Percentiles rank a stretch among this genome's conserved stretches.
phyloP scores from a whole-genome alignment of 2,113 vertebrate species.

The Percina caprodes region DNA sequence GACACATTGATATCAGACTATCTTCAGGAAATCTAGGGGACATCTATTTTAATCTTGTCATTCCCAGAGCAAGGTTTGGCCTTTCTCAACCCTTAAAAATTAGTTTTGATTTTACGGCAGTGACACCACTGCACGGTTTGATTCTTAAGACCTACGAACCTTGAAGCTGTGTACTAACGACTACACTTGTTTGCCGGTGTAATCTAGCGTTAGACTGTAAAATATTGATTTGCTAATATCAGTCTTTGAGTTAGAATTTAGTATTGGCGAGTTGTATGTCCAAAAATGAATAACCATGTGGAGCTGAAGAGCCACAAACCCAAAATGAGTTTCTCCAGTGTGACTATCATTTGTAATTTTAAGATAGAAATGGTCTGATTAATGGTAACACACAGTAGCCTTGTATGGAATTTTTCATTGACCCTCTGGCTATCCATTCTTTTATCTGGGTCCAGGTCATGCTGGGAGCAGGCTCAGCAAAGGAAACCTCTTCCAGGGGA shows the following conservation, averaged over 20 bases:
- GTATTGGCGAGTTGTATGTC: background rate
- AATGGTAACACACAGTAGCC: background rate
- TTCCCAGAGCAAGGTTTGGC: constrained; percentile 50
- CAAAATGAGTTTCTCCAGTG: background rate
- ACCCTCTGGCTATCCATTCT: background rate
- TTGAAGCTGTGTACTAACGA: background rate
- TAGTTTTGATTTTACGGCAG: constrained; percentile 22
- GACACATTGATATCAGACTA: constrained; percentile 63
- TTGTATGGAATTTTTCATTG: background rate
- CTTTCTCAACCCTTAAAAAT: constrained; percentile 44
- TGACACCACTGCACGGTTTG: constrained; percentile 14
- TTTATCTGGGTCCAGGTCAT: background rate
- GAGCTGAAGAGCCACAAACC: background rate
- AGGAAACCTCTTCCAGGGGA: background rate
- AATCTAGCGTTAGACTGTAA: background rate
- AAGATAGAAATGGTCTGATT: background rate
- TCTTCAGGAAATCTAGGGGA: constrained; percentile 71
- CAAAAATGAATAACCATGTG: background rate
- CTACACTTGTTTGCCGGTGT: background rate
- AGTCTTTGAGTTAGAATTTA: background rate
- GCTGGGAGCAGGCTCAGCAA: background rate
- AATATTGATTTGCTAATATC: background rate
- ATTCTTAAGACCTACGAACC: constrained; percentile 18
- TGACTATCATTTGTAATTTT: too few species aligned
- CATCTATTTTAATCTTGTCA: constrained; percentile 72